These are phyloP conservation scores for Holcopasites calliopsidis DNA, from an alignment of 1,140 invertebrate species.

Conservation along the genomic window DNA sequence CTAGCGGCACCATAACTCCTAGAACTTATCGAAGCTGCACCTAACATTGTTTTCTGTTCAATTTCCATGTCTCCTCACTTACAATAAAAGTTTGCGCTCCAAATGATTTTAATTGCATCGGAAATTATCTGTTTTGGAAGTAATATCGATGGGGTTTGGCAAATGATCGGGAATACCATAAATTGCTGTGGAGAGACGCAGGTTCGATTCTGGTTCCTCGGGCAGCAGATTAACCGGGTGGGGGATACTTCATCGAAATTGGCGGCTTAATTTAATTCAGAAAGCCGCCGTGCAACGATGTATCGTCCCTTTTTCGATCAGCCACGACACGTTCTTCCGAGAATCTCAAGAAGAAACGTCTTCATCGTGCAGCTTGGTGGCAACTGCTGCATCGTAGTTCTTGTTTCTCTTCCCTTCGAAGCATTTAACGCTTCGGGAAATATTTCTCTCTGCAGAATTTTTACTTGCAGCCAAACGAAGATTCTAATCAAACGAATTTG, in stretches of 20 bases:
- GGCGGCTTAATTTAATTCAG: slow-evolving; percentile 31
- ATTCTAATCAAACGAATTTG: no score
- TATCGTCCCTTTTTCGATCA: neutral
- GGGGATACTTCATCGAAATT: slow-evolving; percentile 20
- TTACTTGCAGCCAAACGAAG: no score
- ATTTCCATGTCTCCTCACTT: neutral
- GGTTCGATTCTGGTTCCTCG: neutral
- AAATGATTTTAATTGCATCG: neutral
- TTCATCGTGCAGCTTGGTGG: slow-evolving; percentile 14
- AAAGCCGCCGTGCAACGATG: neutral
- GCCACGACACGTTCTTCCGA: neutral
- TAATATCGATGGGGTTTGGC: neutral
- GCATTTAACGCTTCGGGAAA: neutral
- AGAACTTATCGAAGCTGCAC: neutral
- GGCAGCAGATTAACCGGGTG: slow-evolving; percentile 14
- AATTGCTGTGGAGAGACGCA: neutral
- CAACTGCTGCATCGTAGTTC: neutral
- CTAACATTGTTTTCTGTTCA: neutral
- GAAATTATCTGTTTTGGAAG: neutral
- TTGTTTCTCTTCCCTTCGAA: neutral
- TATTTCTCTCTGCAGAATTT: neutral
- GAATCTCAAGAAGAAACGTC: slow-evolving; percentile 10
- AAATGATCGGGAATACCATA: neutral
- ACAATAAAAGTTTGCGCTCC: rapidly evolving
- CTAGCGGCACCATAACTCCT: neutral